These are phyloP conservation scores for Diachasma alloeum DNA, from an alignment of 1,140 invertebrate genomes.

Conservation along the genomic window DNA sequence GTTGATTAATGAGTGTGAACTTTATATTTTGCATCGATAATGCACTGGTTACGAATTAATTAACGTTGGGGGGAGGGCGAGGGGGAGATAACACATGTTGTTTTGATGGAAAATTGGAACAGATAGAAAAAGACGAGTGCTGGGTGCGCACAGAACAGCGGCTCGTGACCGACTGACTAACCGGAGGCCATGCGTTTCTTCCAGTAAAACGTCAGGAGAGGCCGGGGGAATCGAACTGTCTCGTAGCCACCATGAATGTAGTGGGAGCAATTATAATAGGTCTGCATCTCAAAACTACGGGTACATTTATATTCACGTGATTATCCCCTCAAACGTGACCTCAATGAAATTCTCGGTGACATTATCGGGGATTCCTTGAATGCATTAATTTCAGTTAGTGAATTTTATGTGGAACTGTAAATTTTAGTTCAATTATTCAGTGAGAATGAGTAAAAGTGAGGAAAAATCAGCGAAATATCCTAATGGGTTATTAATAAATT, in stretches of 20 bases:
- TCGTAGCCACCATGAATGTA: not conserved
- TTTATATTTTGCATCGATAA: not conserved
- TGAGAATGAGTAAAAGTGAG: too few species aligned
- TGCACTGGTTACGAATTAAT: not conserved
- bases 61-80: not conserved
- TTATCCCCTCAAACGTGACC: not conserved
- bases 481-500: too few species aligned
- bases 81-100: not conserved
- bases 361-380: not conserved
- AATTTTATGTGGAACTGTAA: too few species aligned
- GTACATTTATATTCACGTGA: not conserved
- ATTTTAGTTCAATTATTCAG: too few species aligned
- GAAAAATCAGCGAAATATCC: too few species aligned
- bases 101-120: not conserved
- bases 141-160: constrained; percentile 13
- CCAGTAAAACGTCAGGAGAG: not conserved
- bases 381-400: too few species aligned
- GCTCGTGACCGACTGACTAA: constrained; percentile 31
- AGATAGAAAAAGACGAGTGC: not conserved
- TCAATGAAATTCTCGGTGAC: not conserved
- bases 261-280: not conserved
- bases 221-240: not conserved
- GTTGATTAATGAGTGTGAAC: not conserved
- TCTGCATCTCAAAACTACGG: not conserved
- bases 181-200: constrained; percentile 15